Conservation (phyloP, 2,888 invertebrate genomes). For the Escarpia spicata region DNA sequence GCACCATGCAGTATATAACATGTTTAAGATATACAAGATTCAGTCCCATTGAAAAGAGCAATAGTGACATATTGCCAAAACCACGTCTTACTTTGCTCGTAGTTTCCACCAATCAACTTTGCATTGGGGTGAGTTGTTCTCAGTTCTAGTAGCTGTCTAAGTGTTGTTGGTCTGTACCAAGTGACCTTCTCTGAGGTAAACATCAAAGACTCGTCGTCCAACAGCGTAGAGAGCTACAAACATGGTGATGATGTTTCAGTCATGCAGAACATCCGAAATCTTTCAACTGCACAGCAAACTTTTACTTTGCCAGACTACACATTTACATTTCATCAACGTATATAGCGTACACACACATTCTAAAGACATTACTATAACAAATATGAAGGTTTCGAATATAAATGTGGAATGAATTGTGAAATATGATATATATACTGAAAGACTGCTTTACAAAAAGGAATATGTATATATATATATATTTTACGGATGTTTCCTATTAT, state of each 20-base stretch:
- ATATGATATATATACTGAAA: no score
- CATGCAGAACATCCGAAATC: no score
- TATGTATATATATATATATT: slow-evolving; percentile 64
- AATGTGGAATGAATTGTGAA: not conserved
- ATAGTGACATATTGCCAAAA: no score
- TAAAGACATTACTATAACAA: not conserved
- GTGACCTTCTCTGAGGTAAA: slow-evolving; percentile 74
- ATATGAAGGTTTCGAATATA: not conserved
- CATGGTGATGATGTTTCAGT: not conserved
- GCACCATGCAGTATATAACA: no score
- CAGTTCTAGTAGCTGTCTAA: slow-evolving; percentile 75
- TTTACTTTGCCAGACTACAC: no score
- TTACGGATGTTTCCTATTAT: not conserved
- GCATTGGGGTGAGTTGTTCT: slow-evolving; percentile 68
- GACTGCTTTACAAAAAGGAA: slow-evolving; percentile 68
- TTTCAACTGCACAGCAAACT: no score
- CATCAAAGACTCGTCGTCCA: slow-evolving; percentile 73
- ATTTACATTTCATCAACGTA: no score
- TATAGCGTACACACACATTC: no score
- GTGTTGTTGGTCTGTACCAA: slow-evolving; percentile 79
- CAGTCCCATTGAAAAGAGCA: no score
- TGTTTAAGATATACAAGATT: no score
- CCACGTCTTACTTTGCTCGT: no score
- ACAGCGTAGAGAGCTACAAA: slow-evolving; percentile 59
- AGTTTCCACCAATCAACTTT: slow-evolving; percentile 76